Evolutionary conservation across 2,888 invertebrate species (phyloP), one percentile per base, ranked within the genome.

Genomic region (Andrena trimmerana): DNA sequence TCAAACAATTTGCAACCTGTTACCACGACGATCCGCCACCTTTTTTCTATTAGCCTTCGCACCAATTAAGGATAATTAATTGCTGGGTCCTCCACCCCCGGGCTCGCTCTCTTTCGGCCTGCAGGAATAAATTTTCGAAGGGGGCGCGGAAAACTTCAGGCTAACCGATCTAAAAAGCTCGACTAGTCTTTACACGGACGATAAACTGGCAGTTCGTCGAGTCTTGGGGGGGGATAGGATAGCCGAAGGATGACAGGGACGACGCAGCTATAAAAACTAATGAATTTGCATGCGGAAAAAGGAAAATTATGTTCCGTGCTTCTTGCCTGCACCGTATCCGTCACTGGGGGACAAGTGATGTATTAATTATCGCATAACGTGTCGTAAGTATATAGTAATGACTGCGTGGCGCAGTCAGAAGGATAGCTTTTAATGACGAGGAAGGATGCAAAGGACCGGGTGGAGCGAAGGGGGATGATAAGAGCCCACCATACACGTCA

Each of bases 351-450:
- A 79, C 54, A 70, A 70, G 65, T 76, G 87, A 90, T 88, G 87
- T 90, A 88, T 90, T 90, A 90, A 91, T 91, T 90, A 91, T 88
- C 87, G 86, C 86, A 82, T 87, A 87, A 90, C 84, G 90, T 86
- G 90, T 87, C 85, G 86, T 86, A 89, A 86, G 87, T 87, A 81
- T 78, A 86, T 78, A 86, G 87, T 83, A 87, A 86, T 88, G 87
- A 86, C 79, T 82, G 83, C 84, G 75, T 57, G 79, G 70, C 63
- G 74, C 81, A 71, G 77, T 48, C 78, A 69, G 83, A 79, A 85
- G 86, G 87, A 87, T 86, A 84, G 82, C 84, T 88, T 86, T 88
- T 90, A 90, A 90, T 86, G 89, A 88, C 79, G 84, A 63, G 73
- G 77, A 74, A 76, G 77, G 78, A 83, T 79, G 86, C 85, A 83